Evolutionary conservation across 2,888 invertebrate species (phyloP), one percentile per base, ranked within the genome.

Genomic region (Prenolepis imparis): DNA sequence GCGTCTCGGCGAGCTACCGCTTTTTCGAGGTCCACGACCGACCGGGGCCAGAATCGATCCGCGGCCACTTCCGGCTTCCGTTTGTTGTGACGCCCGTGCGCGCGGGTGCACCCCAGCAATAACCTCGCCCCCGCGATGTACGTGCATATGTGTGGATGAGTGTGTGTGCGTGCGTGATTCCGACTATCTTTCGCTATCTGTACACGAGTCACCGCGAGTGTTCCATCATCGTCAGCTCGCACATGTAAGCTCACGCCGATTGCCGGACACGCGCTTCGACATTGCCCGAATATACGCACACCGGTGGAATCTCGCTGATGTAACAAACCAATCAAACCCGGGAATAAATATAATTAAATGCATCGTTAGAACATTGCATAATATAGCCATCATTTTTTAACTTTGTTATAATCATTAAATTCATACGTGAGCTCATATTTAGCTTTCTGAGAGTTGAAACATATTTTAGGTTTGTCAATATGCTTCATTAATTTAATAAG

Each of bases 11-110:
- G 81, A 85, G 70, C 84, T 73, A 67, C 61, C 77, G 87, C 67
- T 86, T 88, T 91, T 90, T 90, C 92, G 92, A 91, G 91, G 92
- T 93, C 90, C 90, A 90, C 91, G 91, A 92, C 91, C 91, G 91
- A 67, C 81, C 84, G 87, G 72, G 83, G 66, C 84, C 66, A 81
- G 81, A 81, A 90, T 91, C 89, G 90, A 91, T 89, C 87, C 87
- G 73, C 73, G 77, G 82, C 84, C 72, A 88, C 90, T 93, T 93
- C 92, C 93, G 90, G 77, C 88, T 90, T 86, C 87, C 82, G 89
- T 91, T 92, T 91, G 91, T 93, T 92, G 91, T 92, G 92, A 92
- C 92, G 93, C 87, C 39, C 55, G 68, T 18, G 21, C 72, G 32
- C 48, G 36, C 77, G 68, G 84, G 44, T 24, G 32, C 44, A 59